Evolutionary conservation across 2,888 invertebrate species (phyloP), one percentile per base, ranked within the genome.

Genomic region (Athrips mouffetella): DNA sequence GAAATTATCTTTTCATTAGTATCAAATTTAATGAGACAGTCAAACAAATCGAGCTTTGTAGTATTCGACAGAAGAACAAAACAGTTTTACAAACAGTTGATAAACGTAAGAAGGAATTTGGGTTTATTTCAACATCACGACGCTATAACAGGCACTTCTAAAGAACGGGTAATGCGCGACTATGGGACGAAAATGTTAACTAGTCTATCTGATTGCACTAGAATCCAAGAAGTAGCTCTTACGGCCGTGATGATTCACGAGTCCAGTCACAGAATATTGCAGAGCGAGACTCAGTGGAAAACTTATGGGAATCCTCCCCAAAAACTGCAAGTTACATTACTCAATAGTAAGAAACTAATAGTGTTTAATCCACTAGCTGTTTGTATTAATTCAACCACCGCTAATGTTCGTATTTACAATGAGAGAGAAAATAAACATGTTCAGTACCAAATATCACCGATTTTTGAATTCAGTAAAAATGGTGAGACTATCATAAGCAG

Each of bases 101-200:
- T 95, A 44, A 90, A 90, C 39, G 96, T 94, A 0, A 89, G 98
- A 39, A 90, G 97, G 39, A 94, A 95, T 76, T 86, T 98, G 52
- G 98, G 95, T 0, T 87, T 98, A 8, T 98, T 98, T 72, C 98
- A 98, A 74, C 99, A 99, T 75, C 99, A 99, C 77, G 99, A 99
- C 72, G 98, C 98, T 6, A 98, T 98, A 49, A 98, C 98, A 0
- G 98, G 98, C 3, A 98, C 98, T 0, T 96, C 97, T 1, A 97
- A 96, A 71, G 92, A 94, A 0, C 93, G 91, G 59, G 98, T 98
- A 0, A 98, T 98, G 94, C 92, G 94, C 52, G 98, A 99, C 76
- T 99, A 98, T 71, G 96, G 96, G 0, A 89, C 94, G 45, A 95
- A 96, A 63, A 76, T 97, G 29, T 94, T 95, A 65, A 94, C 95